A percentile compares a stretch with the other conserved stretches of the same genome.
Evolutionary conservation across 2,113 vertebrate genomes (phyloP).

Genomic region (Paramisgurnus dabryanus): DNA sequence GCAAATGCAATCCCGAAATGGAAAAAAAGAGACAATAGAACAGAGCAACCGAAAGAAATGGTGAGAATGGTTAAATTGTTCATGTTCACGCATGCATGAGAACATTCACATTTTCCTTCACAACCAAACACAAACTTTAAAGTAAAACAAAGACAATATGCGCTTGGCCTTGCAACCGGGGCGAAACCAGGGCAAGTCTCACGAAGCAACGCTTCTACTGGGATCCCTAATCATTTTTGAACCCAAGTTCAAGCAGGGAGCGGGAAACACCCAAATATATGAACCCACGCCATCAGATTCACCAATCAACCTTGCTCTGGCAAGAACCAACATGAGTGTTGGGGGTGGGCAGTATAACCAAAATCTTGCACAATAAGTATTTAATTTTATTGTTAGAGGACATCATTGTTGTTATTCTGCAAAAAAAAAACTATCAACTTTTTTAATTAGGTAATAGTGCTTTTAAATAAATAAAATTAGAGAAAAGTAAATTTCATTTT

Average conservation of each 20-base stretch:
- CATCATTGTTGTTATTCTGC: constrained; percentile 34
- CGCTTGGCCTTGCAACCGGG: not conserved
- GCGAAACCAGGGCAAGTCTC: constrained; percentile 29
- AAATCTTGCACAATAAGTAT: not conserved
- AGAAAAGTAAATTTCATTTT: no score
- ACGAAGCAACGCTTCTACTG: not conserved
- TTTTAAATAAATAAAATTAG: no score
- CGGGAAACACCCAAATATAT: not conserved
- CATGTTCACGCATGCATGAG: constrained; percentile 50
- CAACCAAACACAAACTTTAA: constrained; percentile 45
- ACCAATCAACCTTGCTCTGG: not conserved
- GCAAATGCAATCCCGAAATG: constrained; percentile 26
- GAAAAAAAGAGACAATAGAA: constrained; percentile 37
- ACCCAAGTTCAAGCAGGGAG: not conserved
- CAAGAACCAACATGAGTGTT: not conserved
- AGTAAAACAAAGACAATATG: constrained; percentile 26
- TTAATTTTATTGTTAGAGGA: not conserved
- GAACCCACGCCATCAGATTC: not conserved
- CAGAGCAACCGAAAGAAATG: constrained; percentile 16
- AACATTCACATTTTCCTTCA: constrained; percentile 35
- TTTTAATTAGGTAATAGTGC: no score
- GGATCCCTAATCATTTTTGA: not conserved
- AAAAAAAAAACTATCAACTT: no score
- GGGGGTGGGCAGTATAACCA: not conserved
- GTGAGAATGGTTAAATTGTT: constrained; percentile 50